Base-by-base conservation (phyloP, 2,797 vertebrate genomes). In the Urocyon cinereoargenteus region DNA sequence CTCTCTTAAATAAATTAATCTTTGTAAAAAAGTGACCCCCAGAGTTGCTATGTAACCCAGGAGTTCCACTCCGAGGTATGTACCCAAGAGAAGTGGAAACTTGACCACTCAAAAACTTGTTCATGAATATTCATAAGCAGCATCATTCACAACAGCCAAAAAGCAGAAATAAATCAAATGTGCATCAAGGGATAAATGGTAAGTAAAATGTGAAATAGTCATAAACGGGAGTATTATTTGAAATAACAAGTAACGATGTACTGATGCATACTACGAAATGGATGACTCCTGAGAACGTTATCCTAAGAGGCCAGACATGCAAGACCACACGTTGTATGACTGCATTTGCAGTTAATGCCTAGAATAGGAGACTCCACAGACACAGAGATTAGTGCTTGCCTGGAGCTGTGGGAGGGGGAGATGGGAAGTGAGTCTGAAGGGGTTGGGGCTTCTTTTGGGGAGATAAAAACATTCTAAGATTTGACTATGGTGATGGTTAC, bases 191-290 rank as follows among this genome's bases (percentile, higher is more conserved):
- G 75, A 77, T 3, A 49, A 6, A 6, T 2, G 45, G 28, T 3
- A 15, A 2, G 10, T 6, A 6, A 53, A 6, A 12, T 1, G 16
- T 19, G 75, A 9, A n/a, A 45, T 18, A 11, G 1, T 10, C 49
- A 6, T 15, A 21, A 19, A 11, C 9, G 3, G 2, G 28, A 51
- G 6, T 11, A 5, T 12, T 6, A 12, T 3, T 3, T 13, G 34
- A 18, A 21, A 6, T 10, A 40, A 31, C 13, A 66, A 57, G 59
- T 6, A 66, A 21, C 4, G 34, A 26, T 0, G 45, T 8, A 5
- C 15, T 6, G 26, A 34, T 2, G 0, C 6, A 11, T 4, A 22
- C 40, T 15, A 51, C 14, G 7, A 15, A 24, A 15, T 3, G 28
- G 53, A 59, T 2, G 28, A 31, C 53, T 7, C 92, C 4, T 26